Evolutionary conservation across 2,797 vertebrate species (phyloP).

Genomic region (Halcyon chelicuti): DNA sequence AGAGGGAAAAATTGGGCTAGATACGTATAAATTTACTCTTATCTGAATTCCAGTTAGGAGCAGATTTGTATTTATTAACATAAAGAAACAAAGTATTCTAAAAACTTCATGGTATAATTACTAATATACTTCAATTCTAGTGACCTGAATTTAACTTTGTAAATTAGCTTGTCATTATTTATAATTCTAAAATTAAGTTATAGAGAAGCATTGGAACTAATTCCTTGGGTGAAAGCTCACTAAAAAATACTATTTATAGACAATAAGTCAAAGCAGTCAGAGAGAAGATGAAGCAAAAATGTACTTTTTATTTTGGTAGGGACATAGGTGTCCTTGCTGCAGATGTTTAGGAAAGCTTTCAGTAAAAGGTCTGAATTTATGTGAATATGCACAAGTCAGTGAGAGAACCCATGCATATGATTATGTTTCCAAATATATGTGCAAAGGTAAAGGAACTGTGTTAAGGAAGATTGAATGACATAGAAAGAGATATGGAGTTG

Average conservation of each 20-base stretch:
- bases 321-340: background rate
- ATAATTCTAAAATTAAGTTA: background rate
- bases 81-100: background rate
- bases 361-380: background rate
- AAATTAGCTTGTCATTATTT: background rate
- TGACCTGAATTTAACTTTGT: background rate
- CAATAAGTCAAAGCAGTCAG: background rate
- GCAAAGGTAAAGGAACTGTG: background rate
- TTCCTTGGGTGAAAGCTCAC: background rate
- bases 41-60: background rate
- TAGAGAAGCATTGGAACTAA: background rate
- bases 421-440: background rate
- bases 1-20: background rate
- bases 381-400: background rate
- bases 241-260: background rate
- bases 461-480: background rate
- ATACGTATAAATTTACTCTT: background rate
- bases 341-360: background rate
- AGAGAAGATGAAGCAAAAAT: background rate
- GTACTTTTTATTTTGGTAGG: rapidly evolving
- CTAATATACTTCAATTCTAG: background rate
- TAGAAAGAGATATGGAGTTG: background rate
- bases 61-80: background rate
- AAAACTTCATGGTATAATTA: background rate
- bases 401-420: background rate